These are phyloP conservation scores for Erpornis zantholeuca DNA, from an alignment of 2,113 vertebrate species.

Conservation along the genomic window DNA sequence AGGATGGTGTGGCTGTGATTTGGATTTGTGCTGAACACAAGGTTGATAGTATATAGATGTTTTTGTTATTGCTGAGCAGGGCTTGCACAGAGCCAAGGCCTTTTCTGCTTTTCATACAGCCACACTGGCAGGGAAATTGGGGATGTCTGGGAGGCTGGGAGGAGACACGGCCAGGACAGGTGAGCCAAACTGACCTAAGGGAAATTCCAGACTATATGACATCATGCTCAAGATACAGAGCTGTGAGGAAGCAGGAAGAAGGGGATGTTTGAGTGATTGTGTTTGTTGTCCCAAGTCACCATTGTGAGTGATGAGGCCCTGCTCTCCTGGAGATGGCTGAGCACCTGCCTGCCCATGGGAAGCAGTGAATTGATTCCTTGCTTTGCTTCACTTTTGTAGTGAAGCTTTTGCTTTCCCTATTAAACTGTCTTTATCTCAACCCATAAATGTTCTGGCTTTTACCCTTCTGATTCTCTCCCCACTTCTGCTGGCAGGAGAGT, in stretches of 20 bases:
- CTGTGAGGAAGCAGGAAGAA: background rate
- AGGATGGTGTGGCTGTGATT: background rate
- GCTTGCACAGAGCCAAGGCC: background rate
- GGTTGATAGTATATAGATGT: background rate
- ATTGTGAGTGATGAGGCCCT: fast-evolving
- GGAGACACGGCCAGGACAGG: background rate
- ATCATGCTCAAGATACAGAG: background rate
- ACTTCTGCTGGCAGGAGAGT: background rate
- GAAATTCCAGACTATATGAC: background rate
- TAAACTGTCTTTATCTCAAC: background rate
- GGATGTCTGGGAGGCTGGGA: background rate
- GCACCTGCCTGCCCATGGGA: background rate
- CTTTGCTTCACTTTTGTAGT: background rate
- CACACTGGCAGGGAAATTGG: fast-evolving
- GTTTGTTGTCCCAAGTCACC: background rate
- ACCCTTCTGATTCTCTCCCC: background rate
- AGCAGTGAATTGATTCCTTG: background rate
- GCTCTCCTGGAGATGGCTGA: background rate
- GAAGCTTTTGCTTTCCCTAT: background rate
- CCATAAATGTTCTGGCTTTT: background rate
- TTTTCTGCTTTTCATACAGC: background rate
- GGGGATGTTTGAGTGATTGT: background rate
- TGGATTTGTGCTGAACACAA: background rate
- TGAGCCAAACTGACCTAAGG: background rate
- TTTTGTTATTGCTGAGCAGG: background rate